These are phyloP conservation scores for Oreochromis tanganicae DNA, from an alignment of 2,113 vertebrate species.

Conservation along the genomic window DNA sequence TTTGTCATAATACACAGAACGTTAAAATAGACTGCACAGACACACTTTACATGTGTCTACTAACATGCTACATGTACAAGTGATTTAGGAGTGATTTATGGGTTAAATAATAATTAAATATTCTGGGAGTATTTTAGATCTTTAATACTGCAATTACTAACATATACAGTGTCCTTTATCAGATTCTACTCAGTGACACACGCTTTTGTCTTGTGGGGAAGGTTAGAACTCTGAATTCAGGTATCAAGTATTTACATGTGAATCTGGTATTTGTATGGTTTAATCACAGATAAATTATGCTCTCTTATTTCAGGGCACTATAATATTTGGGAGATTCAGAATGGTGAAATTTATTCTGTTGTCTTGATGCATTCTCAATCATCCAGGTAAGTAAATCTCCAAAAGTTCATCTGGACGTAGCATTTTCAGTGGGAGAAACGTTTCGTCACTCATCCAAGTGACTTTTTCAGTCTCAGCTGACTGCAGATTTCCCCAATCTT, in stretches of 20 bases:
- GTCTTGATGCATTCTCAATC: too few relatives aligned
- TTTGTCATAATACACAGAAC: background rate
- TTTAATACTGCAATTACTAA: background rate
- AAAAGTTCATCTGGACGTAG: too few relatives aligned
- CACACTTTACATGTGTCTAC: background rate
- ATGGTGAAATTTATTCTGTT: background rate
- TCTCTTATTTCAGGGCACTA: background rate
- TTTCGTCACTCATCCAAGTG: too few relatives aligned
- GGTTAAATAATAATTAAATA: background rate
- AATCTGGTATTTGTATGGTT: background rate
- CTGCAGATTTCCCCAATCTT: too few relatives aligned
- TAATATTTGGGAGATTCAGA: background rate
- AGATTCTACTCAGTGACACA: background rate
- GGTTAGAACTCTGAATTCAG: background rate
- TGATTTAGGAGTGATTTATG: background rate
- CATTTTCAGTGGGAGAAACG: too few relatives aligned
- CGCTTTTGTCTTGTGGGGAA: background rate
- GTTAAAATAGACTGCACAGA: background rate
- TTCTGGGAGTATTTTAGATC: background rate
- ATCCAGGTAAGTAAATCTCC: too few relatives aligned
- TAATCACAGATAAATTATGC: background rate
- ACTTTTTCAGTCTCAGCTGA: too few relatives aligned
- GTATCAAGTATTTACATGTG: accelerated
- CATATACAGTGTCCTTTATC: background rate
- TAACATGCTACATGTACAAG: background rate